phyloP scores from a whole-genome alignment of 2,888 invertebrate genomes.

The Proisotoma minuta region DNA sequence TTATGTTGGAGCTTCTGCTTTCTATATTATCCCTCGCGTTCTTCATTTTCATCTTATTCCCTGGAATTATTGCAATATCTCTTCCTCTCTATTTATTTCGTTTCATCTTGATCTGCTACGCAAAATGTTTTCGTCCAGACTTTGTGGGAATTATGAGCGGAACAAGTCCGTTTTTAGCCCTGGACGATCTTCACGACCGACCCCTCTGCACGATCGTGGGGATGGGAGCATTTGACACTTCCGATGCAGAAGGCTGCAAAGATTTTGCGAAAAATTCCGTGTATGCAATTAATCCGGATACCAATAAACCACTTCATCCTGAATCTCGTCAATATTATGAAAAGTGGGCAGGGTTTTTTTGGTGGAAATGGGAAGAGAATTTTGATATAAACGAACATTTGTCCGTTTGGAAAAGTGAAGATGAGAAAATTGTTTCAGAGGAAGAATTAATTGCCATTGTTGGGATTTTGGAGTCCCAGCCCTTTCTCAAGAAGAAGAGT shows the following conservation, averaged over 20 bases:
- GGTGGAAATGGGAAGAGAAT: conserved; percentile 37
- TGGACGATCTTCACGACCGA: conserved; percentile 39
- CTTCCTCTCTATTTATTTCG: conserved; percentile 32
- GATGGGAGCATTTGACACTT: conserved; percentile 40
- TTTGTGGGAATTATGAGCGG: conserved; percentile 40
- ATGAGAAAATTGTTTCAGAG: conserved; percentile 19
- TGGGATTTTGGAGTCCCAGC: conserved; percentile 29
- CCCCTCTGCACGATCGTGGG: conserved; percentile 45
- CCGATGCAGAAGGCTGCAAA: conserved; percentile 22
- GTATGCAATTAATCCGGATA: conserved; percentile 15
- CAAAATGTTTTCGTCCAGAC: conserved; percentile 35
- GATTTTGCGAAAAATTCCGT: conserved; percentile 29
- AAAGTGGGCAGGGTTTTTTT: conserved; percentile 36
- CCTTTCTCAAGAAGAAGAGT: conserved; percentile 27
- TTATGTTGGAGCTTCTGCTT: conserved; percentile 30
- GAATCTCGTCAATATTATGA: conserved; percentile 33
- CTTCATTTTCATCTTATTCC: conserved; percentile 33
- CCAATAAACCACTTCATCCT: conserved; percentile 19
- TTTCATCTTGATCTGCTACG: conserved; percentile 27
- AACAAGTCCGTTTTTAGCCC: conserved; percentile 41
- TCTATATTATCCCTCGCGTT: conserved; percentile 30
- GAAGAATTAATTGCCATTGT: conserved; percentile 33
- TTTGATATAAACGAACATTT: conserved; percentile 27
- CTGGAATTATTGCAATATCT: conserved; percentile 21
- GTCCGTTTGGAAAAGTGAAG: conserved; percentile 28